Base-by-base conservation (phyloP, 2,888 invertebrate species). In the Harmothoe impar region DNA sequence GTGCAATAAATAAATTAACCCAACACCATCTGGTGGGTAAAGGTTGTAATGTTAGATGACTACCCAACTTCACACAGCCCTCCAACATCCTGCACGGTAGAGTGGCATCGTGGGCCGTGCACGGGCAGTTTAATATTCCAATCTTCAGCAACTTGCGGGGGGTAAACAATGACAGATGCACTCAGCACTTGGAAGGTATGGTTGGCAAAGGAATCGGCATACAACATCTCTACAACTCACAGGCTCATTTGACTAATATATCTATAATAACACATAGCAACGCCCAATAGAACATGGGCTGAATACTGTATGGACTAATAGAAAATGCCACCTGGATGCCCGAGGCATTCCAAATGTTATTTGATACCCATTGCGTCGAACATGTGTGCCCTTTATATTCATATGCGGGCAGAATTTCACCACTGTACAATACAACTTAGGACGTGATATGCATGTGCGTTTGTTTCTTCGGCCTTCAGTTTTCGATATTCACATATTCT, bases 351-450 rank as follows among this genome's bases (percentile, higher is more conserved):
- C 72, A 72, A 62, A 72, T 72, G 72, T n/a, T 7, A 43, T 43
- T 43, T 62, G 62, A 62, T 72, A 72, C 72, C 72, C 72, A 72
- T 72, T 72, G 72, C 25, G 72, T 72, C 72, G 72, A 72, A 72
- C 72, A 72, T 72, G 72, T 72, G 72, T 72, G 72, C 72, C 72
- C 72, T 15, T 72, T 72, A n/a, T 62, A 15, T 72, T 25, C 25
- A 15, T 15, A 25, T 29, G 29, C 29, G 72, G 72, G 72, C 72
- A 72, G 12, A 7, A n/a, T n/a, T 68, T 68, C 20, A 17, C 68
- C n/a, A n/a, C 5, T 7, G 25, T 23, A 72, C 72, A 29, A 72
- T 25, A 72, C 62, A 62, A 62, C 25, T 72, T 0, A 72, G 29
- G 72, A 29, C 72, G 17, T 72, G 72, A 72, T 72, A 72, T 72